Base-by-base conservation (phyloP, 2,888 invertebrate genomes). In the Stenodema calcarata region DNA sequence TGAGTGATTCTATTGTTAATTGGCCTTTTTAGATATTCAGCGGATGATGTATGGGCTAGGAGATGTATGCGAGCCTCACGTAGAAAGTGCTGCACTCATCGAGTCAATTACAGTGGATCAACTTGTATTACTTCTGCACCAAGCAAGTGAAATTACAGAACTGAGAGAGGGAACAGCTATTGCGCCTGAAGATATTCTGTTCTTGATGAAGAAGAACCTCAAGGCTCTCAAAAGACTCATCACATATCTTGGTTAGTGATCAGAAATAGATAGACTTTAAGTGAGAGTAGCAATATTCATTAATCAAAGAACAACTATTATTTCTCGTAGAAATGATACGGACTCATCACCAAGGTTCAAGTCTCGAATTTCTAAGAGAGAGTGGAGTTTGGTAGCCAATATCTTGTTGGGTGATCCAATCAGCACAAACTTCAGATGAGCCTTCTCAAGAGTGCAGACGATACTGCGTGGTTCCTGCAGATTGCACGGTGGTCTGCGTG, bases 1-100 rank as follows among this genome's bases (percentile, higher is more conserved):
- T n/a, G n/a, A n/a, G n/a, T 35, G 35, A 35, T 35, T 93, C 7
- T 35, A 35, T n/a, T n/a, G n/a, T 4, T 7, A 35, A 7, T 47
- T 47, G 3, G 4, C 16, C 12, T 62, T 62, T 90, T 92, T 93
- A 91, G 96, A 97, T 92, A 96, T 97, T 89, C 94, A 95, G 0
- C 93, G 94, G 89, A 97, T 97, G 94, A 96, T 97, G 97, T 95
- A 96, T 89, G 97, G 97, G n/a, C 96, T 97, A 90, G 98, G 98
- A 0, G 98, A 98, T 90, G 95, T 95, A 90, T 94, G 95, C 27
- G 94, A 94, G 88, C 97, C 98, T 0, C 93, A 96, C 69, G 93
- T 94, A 0, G 96, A 96, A 73, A 96, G 97, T 0, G 97, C 97
- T 0, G 93, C 94, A 86, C 91, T 98, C 78, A 95, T 98, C 0